Evolutionary conservation across 2,113 vertebrate species (phyloP).

Genomic region (Pavo muticus): DNA sequence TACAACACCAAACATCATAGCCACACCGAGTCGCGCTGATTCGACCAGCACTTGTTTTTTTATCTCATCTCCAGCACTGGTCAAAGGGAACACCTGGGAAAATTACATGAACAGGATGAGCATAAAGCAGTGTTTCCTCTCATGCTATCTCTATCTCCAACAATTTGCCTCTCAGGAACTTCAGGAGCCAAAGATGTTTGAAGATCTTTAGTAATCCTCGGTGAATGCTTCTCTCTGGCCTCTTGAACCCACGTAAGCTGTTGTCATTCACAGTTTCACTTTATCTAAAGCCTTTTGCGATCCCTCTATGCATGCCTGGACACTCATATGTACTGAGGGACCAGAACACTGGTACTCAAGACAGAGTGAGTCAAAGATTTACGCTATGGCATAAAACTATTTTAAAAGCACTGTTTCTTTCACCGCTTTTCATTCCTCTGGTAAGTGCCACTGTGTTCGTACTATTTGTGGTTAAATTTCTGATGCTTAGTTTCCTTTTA

Average conservation of each 20-base stretch:
- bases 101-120: neutral
- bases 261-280: neutral
- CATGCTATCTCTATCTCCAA: neutral
- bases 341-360: neutral
- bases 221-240: neutral
- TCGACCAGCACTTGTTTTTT: neutral
- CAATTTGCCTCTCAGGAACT: neutral
- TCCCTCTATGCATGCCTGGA: neutral
- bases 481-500: constrained; percentile 6
- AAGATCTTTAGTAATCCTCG: neutral
- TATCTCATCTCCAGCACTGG: neutral
- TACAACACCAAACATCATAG: neutral
- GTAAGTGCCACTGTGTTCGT: neutral
- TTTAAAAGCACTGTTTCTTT: neutral
- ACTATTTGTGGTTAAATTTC: neutral
- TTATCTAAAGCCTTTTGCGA: neutral
- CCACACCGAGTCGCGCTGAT: neutral
- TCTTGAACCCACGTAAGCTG: neutral
- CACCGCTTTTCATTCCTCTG: neutral
- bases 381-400: neutral
- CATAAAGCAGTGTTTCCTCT: neutral
- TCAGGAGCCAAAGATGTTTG: neutral
- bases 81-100: neutral
- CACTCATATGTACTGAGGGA: neutral
- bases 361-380: neutral